Percentiles rank a stretch among this genome's conserved stretches.
These are phyloP conservation scores for Cheiracanthium punctorium DNA, from an alignment of 2,888 invertebrate species.

Conservation along the genomic window DNA sequence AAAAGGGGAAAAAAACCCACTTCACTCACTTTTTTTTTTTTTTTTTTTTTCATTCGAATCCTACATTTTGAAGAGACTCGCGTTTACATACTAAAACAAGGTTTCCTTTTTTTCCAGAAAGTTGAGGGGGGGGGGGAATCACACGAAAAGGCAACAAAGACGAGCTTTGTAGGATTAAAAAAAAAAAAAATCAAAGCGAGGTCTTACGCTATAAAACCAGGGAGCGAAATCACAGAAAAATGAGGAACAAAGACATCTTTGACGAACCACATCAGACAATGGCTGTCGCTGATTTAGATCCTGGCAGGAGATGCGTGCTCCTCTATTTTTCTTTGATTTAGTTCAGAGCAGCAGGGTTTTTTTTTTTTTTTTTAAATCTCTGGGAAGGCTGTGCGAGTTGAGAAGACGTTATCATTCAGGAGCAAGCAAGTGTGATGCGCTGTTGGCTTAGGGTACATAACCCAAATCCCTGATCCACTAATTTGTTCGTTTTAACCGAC, in stretches of 20 bases:
- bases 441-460: no score
- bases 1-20: no score
- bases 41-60: not conserved
- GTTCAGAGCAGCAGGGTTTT: not conserved
- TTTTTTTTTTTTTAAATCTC: no score
- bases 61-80: not conserved
- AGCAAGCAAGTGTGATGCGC: no score
- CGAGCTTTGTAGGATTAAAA: not conserved
- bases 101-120: no score
- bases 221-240: not conserved
- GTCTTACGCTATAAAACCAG: not conserved
- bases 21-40: no score
- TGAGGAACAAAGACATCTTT: not conserved
- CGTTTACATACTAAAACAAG: not conserved
- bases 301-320: not conserved
- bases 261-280: not conserved
- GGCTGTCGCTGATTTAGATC: not conserved
- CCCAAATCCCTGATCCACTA: no score
- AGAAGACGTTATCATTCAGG: no score
- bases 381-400: no score
- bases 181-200: not conserved
- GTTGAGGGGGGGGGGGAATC: no score
- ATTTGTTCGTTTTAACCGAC: no score
- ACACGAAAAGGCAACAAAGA: not conserved
- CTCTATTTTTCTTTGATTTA: not conserved